Conservation (phyloP, 2,113 vertebrate genomes). For the Anas platyrhynchos region DNA sequence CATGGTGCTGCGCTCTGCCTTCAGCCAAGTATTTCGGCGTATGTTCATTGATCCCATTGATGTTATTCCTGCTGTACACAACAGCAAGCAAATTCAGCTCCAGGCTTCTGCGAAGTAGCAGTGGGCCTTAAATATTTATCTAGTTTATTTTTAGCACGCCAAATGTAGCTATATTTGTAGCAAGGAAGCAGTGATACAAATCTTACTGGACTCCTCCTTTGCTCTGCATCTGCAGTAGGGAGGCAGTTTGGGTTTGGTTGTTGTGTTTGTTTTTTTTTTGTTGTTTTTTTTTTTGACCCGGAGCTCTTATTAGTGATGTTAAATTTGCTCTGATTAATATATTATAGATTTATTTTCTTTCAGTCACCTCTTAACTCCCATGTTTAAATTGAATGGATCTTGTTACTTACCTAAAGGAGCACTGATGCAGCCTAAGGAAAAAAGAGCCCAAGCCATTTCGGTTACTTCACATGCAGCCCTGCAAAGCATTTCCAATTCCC, state of each 20-base stretch:
- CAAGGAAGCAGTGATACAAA: constrained; percentile 18
- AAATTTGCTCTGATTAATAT: not conserved
- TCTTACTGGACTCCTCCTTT: constrained; percentile 16
- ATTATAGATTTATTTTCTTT: not conserved
- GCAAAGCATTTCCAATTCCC: not conserved
- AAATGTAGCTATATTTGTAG: constrained; percentile 36
- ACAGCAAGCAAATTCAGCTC: not conserved
- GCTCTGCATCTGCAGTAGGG: not conserved
- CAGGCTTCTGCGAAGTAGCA: not conserved
- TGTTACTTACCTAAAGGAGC: not conserved
- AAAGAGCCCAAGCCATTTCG: not conserved
- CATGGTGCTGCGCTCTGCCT: not conserved
- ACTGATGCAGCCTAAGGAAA: not conserved
- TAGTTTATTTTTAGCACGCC: constrained; percentile 38
- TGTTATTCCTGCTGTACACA: not conserved
- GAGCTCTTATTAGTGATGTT: not conserved
- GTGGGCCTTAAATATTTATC: constrained; percentile 48
- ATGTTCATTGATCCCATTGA: not conserved
- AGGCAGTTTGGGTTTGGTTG: not conserved
- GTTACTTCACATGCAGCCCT: not conserved
- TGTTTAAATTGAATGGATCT: not conserved
- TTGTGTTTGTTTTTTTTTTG: too few relatives aligned
- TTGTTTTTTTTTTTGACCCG: not conserved
- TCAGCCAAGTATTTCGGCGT: not conserved
- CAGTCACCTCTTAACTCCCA: not conserved